Evolutionary conservation across 2,888 invertebrate species (phyloP).

Genomic region (Hydraecia micacea): DNA sequence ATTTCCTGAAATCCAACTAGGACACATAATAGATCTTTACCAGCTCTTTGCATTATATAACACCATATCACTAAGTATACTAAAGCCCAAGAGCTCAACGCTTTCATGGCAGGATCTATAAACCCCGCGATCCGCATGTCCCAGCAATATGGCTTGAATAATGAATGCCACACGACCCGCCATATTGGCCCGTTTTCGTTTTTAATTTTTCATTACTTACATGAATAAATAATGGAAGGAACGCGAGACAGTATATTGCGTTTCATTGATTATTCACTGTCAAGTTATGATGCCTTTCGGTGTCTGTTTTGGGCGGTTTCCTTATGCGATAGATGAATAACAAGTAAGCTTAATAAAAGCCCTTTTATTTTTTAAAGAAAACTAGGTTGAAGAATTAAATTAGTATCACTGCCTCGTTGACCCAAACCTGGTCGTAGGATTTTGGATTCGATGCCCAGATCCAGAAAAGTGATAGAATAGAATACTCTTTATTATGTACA

Average conservation of each 20-base stretch:
- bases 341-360: not conserved
- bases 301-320: not conserved
- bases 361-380: not conserved
- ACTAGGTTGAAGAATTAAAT: too few relatives aligned
- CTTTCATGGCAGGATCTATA: constrained; percentile 73
- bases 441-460: too few relatives aligned
- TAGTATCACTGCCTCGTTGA: not conserved
- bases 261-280: constrained; percentile 59
- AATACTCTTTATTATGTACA: too few relatives aligned
- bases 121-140: constrained; percentile 75
- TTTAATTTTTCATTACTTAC: constrained; percentile 82
- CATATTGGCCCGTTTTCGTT: constrained; percentile 81
- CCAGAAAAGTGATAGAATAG: not conserved
- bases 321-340: not conserved
- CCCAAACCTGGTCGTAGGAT: not conserved
- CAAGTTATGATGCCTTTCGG: constrained; percentile 31
- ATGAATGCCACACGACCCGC: constrained; percentile 78
- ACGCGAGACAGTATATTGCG: constrained; percentile 50
- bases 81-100: constrained; percentile 57
- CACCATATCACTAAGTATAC: constrained; percentile 51
- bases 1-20: not conserved
- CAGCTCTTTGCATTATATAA: constrained; percentile 12
- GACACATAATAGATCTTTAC: not conserved
- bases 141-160: constrained; percentile 79
- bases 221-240: constrained; percentile 73